Conservation (phyloP, 2,888 invertebrate species). For the Orthosia incerta region DNA sequence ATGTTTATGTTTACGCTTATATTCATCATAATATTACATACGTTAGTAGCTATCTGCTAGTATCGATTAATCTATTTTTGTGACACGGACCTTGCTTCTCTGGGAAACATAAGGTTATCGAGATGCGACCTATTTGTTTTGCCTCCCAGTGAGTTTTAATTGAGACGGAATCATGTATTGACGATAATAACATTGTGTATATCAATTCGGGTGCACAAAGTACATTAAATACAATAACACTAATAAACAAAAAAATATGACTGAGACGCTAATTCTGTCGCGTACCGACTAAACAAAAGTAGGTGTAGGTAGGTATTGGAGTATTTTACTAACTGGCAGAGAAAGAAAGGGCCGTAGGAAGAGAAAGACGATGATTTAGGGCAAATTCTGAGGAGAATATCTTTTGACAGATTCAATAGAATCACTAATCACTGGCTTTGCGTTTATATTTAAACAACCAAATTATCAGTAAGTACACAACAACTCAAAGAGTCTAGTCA, state of each 20-base stretch:
- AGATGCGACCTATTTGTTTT: slow-evolving; percentile 29
- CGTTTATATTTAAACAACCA: no score
- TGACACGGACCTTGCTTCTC: slow-evolving; percentile 26
- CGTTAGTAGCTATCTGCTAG: slow-evolving; percentile 27
- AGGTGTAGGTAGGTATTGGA: no score
- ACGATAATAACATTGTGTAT: background rate
- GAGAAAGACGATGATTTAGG: no score
- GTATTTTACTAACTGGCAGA: background rate
- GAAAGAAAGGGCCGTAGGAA: background rate
- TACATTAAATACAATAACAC: background rate
- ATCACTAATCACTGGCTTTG: no score
- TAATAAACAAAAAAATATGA: background rate
- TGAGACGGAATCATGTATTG: slow-evolving; percentile 10
- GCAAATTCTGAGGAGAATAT: no score
- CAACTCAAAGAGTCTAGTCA: no score
- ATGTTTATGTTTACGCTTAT: slow-evolving; percentile 69
- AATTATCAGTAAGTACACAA: no score
- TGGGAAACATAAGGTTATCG: slow-evolving; percentile 41
- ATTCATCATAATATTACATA: slow-evolving; percentile 50
- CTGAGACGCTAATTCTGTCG: background rate
- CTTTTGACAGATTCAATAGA: no score
- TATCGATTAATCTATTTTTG: slow-evolving; percentile 49
- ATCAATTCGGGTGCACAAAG: background rate
- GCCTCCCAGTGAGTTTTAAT: slow-evolving; percentile 14
- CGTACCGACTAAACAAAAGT: background rate